These are phyloP conservation scores for Metaphire vulgaris DNA, from an alignment of 1,140 invertebrate genomes.

Conservation along the genomic window DNA sequence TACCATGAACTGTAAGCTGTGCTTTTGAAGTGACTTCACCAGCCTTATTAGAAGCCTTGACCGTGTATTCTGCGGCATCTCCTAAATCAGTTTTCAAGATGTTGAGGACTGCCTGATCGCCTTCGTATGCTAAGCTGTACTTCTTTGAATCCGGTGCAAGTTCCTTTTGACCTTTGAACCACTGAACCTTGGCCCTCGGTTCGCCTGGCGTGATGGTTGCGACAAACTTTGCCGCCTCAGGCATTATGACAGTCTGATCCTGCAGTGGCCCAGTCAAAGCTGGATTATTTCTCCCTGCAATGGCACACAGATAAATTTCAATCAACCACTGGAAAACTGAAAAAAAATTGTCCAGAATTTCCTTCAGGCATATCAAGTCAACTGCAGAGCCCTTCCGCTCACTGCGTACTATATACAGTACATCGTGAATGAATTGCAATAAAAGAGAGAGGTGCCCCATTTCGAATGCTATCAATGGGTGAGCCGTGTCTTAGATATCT, in stretches of 20 bases:
- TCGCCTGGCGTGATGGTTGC: conserved; percentile 28
- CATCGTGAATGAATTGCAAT: too few relatives aligned
- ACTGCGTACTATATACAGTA: too few relatives aligned
- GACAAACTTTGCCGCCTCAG: conserved; percentile 27
- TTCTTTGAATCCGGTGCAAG: conserved; percentile 5
- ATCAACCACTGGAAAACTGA: too few relatives aligned
- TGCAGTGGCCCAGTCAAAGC: conserved; percentile 28
- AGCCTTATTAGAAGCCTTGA: conserved; percentile 70
- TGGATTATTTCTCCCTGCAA: conserved; percentile 31
- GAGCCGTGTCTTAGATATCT: too few relatives aligned
- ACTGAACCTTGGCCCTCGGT: conserved; percentile 30
- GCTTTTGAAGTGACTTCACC: conserved; percentile 69
- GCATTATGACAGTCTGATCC: conserved; percentile 29
- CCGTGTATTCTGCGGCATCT: conserved; percentile 72
- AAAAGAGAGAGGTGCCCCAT: too few relatives aligned
- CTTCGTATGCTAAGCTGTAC: conserved; percentile 8
- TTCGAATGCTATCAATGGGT: too few relatives aligned
- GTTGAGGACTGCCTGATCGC: conserved; percentile 19
- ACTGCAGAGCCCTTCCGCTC: too few relatives aligned
- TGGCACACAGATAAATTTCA: too few relatives aligned
- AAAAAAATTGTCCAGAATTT: too few relatives aligned
- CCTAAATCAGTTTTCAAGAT: conserved; percentile 57
- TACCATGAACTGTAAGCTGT: conserved; percentile 74
- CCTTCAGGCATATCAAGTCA: too few relatives aligned
- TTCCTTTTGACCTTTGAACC: conserved; percentile 29